These are phyloP conservation scores for Gila robusta DNA, from an alignment of 2,797 vertebrate species.

Conservation along the genomic window DNA sequence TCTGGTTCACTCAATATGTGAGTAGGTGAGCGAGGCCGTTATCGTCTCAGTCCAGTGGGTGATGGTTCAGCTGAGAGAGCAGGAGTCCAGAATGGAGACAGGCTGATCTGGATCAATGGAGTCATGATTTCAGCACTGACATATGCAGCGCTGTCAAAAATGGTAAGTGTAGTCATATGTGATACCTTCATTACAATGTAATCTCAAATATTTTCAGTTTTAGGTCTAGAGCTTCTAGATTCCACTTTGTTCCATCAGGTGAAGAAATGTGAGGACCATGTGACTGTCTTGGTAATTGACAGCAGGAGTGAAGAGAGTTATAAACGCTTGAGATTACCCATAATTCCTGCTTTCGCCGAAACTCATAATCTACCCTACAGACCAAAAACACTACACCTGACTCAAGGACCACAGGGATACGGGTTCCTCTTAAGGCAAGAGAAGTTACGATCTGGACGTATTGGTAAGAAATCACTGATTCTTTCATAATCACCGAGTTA, in stretches of 20 bases:
- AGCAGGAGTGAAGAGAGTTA: constrained; percentile 81
- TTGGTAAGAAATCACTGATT: constrained; percentile 76
- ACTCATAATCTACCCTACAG: constrained; percentile 80
- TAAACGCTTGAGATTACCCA: constrained; percentile 77
- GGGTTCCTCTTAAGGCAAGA: constrained; percentile 93
- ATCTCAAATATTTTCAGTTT: background rate
- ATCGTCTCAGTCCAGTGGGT: constrained; percentile 76
- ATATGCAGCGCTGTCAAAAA: constrained; percentile 75
- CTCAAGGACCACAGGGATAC: constrained; percentile 84
- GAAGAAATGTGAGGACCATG: constrained; percentile 77
- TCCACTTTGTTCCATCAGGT: constrained; percentile 75
- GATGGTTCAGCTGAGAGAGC: constrained; percentile 86
- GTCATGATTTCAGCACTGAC: constrained; percentile 78
- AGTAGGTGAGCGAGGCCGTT: constrained; percentile 83
- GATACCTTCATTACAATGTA: background rate
- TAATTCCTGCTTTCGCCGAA: constrained; percentile 83
- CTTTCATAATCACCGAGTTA: background rate
- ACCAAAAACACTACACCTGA: constrained; percentile 81
- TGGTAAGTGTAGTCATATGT: constrained; percentile 71
- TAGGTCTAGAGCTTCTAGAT: background rate
- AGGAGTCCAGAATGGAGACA: constrained; percentile 83
- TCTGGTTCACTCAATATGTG: constrained; percentile 40
- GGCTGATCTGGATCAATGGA: constrained; percentile 90
- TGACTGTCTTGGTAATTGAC: constrained; percentile 88
- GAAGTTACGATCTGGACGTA: constrained; percentile 68